Evolutionary conservation across 2,113 vertebrate species (phyloP), one percentile per base, ranked within the genome.

Genomic region (human (Homo sapiens)): DNA sequence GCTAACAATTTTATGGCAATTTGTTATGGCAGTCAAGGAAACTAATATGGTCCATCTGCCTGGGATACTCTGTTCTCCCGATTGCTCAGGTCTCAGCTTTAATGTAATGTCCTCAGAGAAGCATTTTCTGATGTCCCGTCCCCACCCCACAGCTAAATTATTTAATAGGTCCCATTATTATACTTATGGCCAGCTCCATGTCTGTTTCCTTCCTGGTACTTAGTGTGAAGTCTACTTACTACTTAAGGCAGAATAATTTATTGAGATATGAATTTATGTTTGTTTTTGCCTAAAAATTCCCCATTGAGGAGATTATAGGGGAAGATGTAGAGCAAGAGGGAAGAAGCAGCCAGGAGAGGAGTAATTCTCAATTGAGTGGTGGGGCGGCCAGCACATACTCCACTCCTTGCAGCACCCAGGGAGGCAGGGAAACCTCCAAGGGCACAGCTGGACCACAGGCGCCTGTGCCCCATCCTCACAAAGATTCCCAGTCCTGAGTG

Each of bases 361-460:
- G 22, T 1, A 0, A 7, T 7, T 52, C 50, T 38, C 45, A 20
- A 27, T 55, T 3, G 27, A 30, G 27, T 13, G 61, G 27, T 0
- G 2, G 32, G n/a, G 30, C 5, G 23, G 61, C 61, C 23, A 2
- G 79, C 18, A 27, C 32, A 35, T 17, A 59, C 11, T 48, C 6
- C 11, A 8, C 6, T 48, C 64, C 13, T 50, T 6, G 20, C 59
- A n/a, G 61, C 20, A 25, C 52, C 23, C 61, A 40, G 43, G 5
- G 20, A 32, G 10, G 35, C 50, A 61, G 27, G 3, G 40, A 48
- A 38, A 59, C 50, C 11, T 30, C 50, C 50, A 3, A 73, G 12
- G 52, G 27, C 12, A 30, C 20, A 6, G 25, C 64, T 40, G 76
- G 38, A 38, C 32, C 50, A 3, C 66, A 35, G 73, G 7, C 30